Evolutionary conservation across 2,113 vertebrate species (phyloP).

Genomic region (Electrona antarctica): DNA sequence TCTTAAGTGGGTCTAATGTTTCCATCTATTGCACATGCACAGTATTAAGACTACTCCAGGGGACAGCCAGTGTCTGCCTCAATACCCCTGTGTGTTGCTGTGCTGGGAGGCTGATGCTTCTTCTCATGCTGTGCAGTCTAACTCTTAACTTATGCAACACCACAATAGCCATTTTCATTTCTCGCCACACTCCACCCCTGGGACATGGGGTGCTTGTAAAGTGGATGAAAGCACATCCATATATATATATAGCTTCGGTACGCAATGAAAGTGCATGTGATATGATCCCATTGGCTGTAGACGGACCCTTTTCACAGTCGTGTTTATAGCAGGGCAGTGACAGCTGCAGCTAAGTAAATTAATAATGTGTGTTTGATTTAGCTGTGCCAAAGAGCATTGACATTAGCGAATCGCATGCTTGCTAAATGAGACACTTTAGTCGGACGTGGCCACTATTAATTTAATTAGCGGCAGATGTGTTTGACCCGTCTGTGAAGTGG

Average conservation of each 20-base stretch:
- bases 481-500: too few species aligned
- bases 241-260: not conserved
- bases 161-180: not conserved
- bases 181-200: not conserved
- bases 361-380: too few species aligned
- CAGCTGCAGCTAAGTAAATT: too few species aligned
- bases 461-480: too few species aligned
- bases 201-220: not conserved
- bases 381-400: too few species aligned
- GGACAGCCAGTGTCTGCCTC: conserved; percentile 3
- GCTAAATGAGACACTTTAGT: too few species aligned
- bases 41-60: not conserved
- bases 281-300: too few species aligned
- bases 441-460: too few species aligned
- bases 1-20: not conserved
- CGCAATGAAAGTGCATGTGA: too few species aligned
- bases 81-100: not conserved
- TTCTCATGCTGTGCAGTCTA: not conserved
- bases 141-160: not conserved
- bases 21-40: not conserved
- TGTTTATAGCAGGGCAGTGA: too few species aligned
- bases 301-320: too few species aligned
- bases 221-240: not conserved
- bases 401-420: too few species aligned
- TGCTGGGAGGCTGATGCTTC: conserved; percentile 6